Evolutionary conservation across 2,888 invertebrate species (phyloP).

Genomic region (Noctua comes): DNA sequence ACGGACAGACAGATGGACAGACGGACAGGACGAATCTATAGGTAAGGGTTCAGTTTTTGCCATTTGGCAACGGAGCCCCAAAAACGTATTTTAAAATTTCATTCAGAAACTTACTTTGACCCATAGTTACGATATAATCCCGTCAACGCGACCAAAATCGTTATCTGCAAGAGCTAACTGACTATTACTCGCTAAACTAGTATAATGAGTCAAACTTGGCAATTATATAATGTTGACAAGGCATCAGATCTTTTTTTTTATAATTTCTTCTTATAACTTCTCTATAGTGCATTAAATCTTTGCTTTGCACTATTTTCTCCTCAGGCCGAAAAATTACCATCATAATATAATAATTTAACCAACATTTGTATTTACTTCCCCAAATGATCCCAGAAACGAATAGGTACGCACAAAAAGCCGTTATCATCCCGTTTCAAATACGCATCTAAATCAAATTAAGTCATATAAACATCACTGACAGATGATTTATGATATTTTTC

Average conservation of each 20-base stretch:
- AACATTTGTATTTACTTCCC: conserved; percentile 28
- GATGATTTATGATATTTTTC: conserved; percentile 67
- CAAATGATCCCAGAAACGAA: conserved; percentile 29
- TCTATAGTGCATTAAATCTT: neutral
- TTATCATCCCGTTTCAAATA: conserved; percentile 57
- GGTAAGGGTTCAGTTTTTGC: too few relatives aligned
- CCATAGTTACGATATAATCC: neutral
- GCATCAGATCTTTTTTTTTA: neutral
- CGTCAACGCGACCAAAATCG: neutral
- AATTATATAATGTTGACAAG: neutral
- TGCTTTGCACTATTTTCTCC: neutral
- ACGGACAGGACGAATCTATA: too few relatives aligned
- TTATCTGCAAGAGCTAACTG: neutral
- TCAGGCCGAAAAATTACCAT: neutral
- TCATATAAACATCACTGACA: conserved; percentile 61
- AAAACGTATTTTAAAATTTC: neutral
- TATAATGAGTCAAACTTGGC: neutral
- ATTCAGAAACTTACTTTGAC: neutral
- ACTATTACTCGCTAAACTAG: neutral
- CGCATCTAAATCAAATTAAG: conserved; percentile 68
- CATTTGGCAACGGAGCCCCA: too few relatives aligned
- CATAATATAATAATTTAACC: neutral
- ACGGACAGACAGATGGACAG: too few relatives aligned
- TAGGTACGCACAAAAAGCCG: conserved; percentile 21
- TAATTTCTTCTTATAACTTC: neutral